Base-by-base conservation (phyloP, 2,113 vertebrate genomes). In the Apteryx owenii region DNA sequence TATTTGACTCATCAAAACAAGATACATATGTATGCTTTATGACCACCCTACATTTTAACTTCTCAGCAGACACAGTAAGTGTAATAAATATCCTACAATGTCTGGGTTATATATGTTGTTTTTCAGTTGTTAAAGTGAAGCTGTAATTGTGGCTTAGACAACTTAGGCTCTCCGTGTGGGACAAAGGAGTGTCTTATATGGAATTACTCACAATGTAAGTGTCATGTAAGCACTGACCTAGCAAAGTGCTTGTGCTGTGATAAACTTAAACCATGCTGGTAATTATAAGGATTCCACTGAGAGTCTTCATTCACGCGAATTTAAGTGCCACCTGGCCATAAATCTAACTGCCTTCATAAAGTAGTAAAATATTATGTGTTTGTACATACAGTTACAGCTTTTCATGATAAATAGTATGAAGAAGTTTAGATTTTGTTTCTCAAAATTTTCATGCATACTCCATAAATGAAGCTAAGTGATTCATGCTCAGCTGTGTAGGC, bases 391-490 rank as follows among this genome's bases (percentile, higher is more conserved):
- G 5, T 36, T 61, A 11, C 5, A 36, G 46, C 1, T 40, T 79
- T 81, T 68, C 25, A 36, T 54, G 64, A 40, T 23, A 76, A 91
- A 76, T 46, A 81, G 25, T 18, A 51, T 71, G 5, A 76, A 46
- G 8, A 81, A 69, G 86, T 46, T 46, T 2, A 33, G 28, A 14
- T 77, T 82, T 82, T 78, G 22, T 76, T 86, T 86, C 8, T 71
- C 40, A 13, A 38, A 50, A 54, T 29, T 80, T 81, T 48, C 21
- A 62, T 0, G 0, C 22, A 18, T 20, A 16, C 1, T 64, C 8
- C 40, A 3, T 48, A 68, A 38, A 5, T 73, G 42, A 85, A 83
- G 22, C 20, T 12, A 68, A 64, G 22, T 42, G 26, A 36, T 88
- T 80, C 29, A 19, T 53, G 26, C 16, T 31, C 12, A 42, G 42